A percentile compares a stretch with the other conserved stretches of the same genome.
These are phyloP conservation scores for Catagonus wagneri DNA, from an alignment of 2,113 vertebrate genomes.

Conservation along the genomic window DNA sequence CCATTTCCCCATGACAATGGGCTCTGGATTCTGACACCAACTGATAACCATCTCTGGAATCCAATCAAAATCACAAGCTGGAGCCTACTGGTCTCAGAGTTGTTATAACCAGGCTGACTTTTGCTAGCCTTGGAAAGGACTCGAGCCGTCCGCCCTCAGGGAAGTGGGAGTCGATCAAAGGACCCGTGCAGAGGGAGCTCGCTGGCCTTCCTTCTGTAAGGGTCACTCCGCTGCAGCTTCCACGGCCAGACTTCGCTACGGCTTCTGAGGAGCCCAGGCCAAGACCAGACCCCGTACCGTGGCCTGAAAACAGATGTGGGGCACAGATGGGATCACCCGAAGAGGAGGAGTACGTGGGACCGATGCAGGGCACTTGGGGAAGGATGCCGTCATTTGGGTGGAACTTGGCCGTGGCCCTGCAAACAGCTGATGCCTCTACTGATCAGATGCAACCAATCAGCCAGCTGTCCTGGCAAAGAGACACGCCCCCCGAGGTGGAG, in stretches of 20 bases:
- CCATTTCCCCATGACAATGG: not conserved
- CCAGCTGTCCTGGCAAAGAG: no score
- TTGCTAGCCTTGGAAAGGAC: not conserved
- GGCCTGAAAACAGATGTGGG: not conserved
- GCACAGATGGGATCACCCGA: not conserved
- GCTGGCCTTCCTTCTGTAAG: not conserved
- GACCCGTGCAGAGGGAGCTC: not conserved
- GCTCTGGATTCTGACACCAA: not conserved
- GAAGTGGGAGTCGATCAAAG: no score
- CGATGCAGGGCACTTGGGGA: fast-evolving
- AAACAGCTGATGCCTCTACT: not conserved
- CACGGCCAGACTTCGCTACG: not conserved
- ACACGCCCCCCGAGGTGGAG: no score
- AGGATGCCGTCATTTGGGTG: not conserved
- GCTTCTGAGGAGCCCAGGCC: not conserved
- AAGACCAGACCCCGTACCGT: no score
- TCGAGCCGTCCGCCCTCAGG: not conserved
- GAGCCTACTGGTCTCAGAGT: not conserved
- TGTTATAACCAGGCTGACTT: not conserved
- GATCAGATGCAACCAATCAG: not conserved
- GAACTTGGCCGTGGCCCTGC: not conserved
- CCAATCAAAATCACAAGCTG: not conserved
- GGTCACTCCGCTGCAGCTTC: not conserved
- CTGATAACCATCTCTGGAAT: not conserved
- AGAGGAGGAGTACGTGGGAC: fast-evolving